Evolutionary conservation across 2,888 invertebrate species (phyloP).

Genomic region (Lepidocyrtoides sp.): DNA sequence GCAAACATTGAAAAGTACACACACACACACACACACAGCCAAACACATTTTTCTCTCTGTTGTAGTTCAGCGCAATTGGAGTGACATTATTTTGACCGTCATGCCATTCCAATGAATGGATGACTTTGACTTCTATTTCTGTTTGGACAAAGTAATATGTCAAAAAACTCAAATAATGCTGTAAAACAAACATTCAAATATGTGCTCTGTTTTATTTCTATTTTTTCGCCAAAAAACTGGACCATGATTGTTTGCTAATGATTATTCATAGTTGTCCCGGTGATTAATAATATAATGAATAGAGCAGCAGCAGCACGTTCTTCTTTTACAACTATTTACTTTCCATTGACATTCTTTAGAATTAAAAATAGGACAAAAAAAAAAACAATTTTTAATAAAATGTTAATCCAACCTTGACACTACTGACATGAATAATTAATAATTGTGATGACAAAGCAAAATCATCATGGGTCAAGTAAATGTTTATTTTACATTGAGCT

Average conservation of each 20-base stretch:
- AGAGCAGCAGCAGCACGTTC: neutral
- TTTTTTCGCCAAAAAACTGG: too few relatives aligned
- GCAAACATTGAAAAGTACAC: slow-evolving; percentile 1
- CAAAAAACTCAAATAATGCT: too few relatives aligned
- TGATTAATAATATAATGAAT: neutral
- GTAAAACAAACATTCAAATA: slow-evolving; percentile 28
- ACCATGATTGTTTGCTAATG: neutral
- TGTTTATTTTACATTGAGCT: slow-evolving; percentile 31
- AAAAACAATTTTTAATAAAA: too few relatives aligned
- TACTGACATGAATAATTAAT: slow-evolving; percentile 5
- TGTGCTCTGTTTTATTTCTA: too few relatives aligned
- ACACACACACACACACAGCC: too few relatives aligned
- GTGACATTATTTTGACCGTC: neutral
- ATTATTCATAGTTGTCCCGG: neutral
- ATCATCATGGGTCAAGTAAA: too few relatives aligned
- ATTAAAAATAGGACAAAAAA: too few relatives aligned
- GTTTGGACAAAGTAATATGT: slow-evolving; percentile 43
- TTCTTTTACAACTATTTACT: slow-evolving; percentile 8
- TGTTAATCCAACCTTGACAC: slow-evolving; percentile 58
- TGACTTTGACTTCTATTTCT: slow-evolving; percentile 64
- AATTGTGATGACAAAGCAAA: neutral
- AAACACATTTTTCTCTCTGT: too few relatives aligned
- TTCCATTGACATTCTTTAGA: too few relatives aligned
- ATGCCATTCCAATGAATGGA: slow-evolving; percentile 3
- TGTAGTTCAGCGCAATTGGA: too few relatives aligned